Percentiles rank a stretch among this genome's conserved stretches.
Evolutionary conservation across 2,888 invertebrate genomes (phyloP).

Genomic region (Cantharis rufa): DNA sequence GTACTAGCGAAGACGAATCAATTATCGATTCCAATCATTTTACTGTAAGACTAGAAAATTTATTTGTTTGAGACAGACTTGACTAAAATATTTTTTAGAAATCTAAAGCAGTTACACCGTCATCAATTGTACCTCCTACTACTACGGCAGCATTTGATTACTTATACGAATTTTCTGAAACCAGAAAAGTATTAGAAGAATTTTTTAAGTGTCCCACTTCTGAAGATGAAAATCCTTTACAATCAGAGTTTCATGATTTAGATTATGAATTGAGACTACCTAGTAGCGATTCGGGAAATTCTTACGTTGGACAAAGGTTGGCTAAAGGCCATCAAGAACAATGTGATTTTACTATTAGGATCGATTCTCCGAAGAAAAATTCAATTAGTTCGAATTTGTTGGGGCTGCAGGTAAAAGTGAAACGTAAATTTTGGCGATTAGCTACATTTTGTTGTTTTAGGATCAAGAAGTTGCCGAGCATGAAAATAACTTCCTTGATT

Average conservation of each 20-base stretch:
- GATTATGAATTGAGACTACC: slow-evolving; percentile 80
- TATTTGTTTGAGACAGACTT: not conserved
- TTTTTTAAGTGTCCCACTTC: slow-evolving; percentile 83
- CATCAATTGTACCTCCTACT: slow-evolving; percentile 26
- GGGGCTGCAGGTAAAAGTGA: slow-evolving; percentile 58
- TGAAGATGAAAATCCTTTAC: slow-evolving; percentile 63
- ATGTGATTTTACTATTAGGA: slow-evolving; percentile 52
- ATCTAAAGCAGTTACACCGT: slow-evolving; percentile 10
- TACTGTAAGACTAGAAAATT: slow-evolving; percentile 44
- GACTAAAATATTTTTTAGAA: not conserved
- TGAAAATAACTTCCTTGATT: slow-evolving; percentile 63
- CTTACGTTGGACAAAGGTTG: slow-evolving; percentile 76
- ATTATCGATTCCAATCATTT: slow-evolving; percentile 47
- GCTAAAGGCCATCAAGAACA: slow-evolving; percentile 62
- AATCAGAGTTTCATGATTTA: slow-evolving; percentile 66
- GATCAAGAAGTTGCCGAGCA: slow-evolving; percentile 59
- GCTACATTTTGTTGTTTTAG: slow-evolving; percentile 46
- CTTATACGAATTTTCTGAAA: slow-evolving; percentile 90
- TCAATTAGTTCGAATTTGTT: slow-evolving; percentile 63
- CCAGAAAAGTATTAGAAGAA: slow-evolving; percentile 88
- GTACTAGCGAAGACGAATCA: slow-evolving; percentile 51
- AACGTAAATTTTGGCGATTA: not conserved
- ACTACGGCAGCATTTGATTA: slow-evolving; percentile 78
- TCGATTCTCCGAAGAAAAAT: slow-evolving; percentile 64
- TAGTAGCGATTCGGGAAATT: slow-evolving; percentile 65